Percentiles rank a stretch among this genome's conserved stretches.
Evolutionary conservation across 2,797 vertebrate species (phyloP).

Genomic region (Decapterus maruadsi): DNA sequence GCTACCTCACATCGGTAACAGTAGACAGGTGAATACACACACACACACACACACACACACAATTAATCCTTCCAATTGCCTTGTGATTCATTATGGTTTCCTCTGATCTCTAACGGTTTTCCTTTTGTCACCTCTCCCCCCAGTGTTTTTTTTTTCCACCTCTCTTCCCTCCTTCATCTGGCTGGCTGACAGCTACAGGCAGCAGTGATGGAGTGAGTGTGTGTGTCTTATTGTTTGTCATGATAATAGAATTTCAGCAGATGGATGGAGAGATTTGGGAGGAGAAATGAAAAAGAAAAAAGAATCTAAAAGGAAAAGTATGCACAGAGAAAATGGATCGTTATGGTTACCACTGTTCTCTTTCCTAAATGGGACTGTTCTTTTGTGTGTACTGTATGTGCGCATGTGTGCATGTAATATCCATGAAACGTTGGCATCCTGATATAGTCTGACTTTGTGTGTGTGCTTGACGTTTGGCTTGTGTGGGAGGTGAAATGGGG

Average conservation of each 20-base stretch:
- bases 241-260: constrained; percentile 63
- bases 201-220: constrained; percentile 38
- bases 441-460: constrained; percentile 49
- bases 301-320: constrained; percentile 44
- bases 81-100: constrained; percentile 19
- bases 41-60: not conserved
- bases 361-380: constrained; percentile 27
- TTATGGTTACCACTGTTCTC: constrained; percentile 37
- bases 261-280: constrained; percentile 61
- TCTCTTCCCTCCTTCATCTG: not conserved
- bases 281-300: constrained; percentile 32
- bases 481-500: constrained; percentile 34
- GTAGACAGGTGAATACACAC: not conserved
- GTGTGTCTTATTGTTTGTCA: constrained; percentile 58
- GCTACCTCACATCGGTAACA: constrained; percentile 1
- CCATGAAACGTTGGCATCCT: constrained; percentile 45
- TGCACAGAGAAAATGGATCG: constrained; percentile 42
- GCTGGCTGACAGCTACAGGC: constrained; percentile 40
- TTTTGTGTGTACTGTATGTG: constrained; percentile 8
- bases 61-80: constrained; percentile 5
- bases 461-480: constrained; percentile 31
- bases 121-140: constrained; percentile 20
- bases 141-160: not conserved
- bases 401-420: constrained; percentile 5
- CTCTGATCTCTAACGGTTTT: not conserved